Evolutionary conservation across 37 sponge, comb jelly and placozoan species (phyloP).

Genomic region (Agelas oroides): DNA sequence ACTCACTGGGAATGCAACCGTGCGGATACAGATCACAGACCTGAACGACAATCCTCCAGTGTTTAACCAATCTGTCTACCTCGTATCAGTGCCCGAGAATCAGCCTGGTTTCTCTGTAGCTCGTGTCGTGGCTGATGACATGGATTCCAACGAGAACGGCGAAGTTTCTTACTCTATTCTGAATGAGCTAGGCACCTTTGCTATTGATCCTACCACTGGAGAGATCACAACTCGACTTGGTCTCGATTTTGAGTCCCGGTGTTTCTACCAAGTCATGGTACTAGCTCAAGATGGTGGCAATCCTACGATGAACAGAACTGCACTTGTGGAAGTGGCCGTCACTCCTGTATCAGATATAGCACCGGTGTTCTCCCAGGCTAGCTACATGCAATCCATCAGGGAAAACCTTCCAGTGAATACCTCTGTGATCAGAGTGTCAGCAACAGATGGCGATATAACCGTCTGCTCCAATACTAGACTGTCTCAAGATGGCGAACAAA

Average conservation of each 20-base stretch:
- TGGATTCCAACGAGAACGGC: conserved; percentile 25
- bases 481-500: not conserved
- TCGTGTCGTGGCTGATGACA: conserved; percentile 19
- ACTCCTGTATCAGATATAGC: conserved; percentile 40
- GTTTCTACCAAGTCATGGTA: conserved; percentile 27
- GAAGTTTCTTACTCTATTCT: conserved; percentile 19
- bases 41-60: conserved; percentile 64
- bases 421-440: conserved; percentile 19
- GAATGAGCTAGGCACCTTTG: conserved; percentile 11
- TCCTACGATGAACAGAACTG: not conserved
- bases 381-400: not conserved
- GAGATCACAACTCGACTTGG: conserved; percentile 9
- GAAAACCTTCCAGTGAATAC: conserved; percentile 21
- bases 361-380: not conserved
- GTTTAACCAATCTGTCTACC: conserved; percentile 19
- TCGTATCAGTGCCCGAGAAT: conserved; percentile 11
- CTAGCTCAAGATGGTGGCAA: conserved; percentile 35
- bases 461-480: not conserved
- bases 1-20: conserved; percentile 32
- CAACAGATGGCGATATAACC: conserved; percentile 19
- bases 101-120: conserved; percentile 1
- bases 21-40: conserved; percentile 39
- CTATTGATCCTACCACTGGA: conserved; percentile 38
- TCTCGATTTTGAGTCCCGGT: conserved; percentile 33
- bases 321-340: conserved; percentile 25